A percentile compares a stretch with the other conserved stretches of the same genome.
Conservation (phyloP, 2,113 vertebrate species). For the Neopipo cinnamomea region DNA sequence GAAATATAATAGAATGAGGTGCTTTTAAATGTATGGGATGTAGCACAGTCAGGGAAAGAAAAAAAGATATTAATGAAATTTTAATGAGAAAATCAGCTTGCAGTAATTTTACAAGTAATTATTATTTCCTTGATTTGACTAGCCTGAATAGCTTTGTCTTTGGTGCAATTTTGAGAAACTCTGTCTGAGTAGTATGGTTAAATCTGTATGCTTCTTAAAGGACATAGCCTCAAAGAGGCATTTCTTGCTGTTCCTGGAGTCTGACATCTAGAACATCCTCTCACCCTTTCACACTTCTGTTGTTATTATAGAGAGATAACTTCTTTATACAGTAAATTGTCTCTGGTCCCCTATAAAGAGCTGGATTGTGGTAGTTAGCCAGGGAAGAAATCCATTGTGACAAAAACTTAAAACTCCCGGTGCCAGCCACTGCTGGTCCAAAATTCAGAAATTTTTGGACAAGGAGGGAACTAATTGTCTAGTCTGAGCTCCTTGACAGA, state of each 20-base stretch:
- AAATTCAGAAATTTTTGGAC: background rate
- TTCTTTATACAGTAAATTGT: background rate
- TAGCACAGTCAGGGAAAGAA: constrained; percentile 2
- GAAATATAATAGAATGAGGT: constrained; percentile 36
- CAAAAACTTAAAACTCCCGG: background rate
- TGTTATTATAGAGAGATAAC: background rate
- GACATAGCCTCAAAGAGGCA: background rate
- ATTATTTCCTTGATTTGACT: constrained; percentile 18
- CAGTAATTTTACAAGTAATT: constrained; percentile 52
- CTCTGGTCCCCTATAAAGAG: background rate
- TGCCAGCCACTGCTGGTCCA: background rate
- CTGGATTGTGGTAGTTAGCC: background rate
- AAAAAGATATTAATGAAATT: constrained; percentile 41
- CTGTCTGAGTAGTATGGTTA: background rate
- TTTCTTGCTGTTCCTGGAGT: background rate
- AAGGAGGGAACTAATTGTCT: background rate
- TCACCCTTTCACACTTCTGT: background rate
- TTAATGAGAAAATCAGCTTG: constrained; percentile 60
- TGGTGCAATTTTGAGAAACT: background rate
- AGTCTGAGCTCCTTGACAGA: background rate
- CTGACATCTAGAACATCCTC: background rate
- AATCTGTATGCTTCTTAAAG: background rate
- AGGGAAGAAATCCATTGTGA: background rate
- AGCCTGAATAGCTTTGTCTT: constrained; percentile 3
- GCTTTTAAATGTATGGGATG: constrained; percentile 27